phyloP scores from a whole-genome alignment of 2,888 invertebrate genomes.

The Mylabris sibirica region DNA sequence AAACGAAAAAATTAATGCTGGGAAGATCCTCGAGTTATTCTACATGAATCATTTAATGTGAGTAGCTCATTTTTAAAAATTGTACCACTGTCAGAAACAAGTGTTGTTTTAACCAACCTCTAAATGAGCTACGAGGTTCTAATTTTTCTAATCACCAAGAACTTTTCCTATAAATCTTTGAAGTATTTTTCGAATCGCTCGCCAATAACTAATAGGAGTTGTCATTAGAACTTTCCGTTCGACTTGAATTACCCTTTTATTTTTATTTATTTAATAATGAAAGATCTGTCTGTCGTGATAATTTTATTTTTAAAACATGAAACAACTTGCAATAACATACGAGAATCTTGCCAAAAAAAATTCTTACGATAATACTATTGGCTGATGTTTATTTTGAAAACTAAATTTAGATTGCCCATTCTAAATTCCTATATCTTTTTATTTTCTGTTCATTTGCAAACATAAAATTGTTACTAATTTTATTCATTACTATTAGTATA shows the following conservation, averaged over 20 bases:
- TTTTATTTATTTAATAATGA: neutral
- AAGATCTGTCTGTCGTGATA: conserved; percentile 11
- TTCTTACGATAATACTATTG: conserved; percentile 41
- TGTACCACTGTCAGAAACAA: too few species aligned
- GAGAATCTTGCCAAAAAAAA: conserved; percentile 11
- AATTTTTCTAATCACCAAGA: too few species aligned
- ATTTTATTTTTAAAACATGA: conserved; percentile 14
- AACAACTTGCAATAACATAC: conserved; percentile 10
- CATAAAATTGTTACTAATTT: neutral
- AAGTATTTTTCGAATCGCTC: too few species aligned
- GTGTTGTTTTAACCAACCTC: too few species aligned
- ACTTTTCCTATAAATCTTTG: too few species aligned
- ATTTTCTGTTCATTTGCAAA: neutral
- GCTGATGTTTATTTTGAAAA: conserved; percentile 37
- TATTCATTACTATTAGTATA: neutral
- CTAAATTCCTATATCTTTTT: neutral
- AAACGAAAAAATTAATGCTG: too few species aligned
- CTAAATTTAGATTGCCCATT: neutral
- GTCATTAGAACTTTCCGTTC: too few species aligned
- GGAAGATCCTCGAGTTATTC: too few species aligned
- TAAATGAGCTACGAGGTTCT: too few species aligned
- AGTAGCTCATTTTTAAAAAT: too few species aligned
- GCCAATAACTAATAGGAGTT: too few species aligned
- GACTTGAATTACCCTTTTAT: neutral
- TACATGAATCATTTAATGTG: too few species aligned